Conservation (phyloP, 1,140 invertebrate genomes). For the Platyscapa corneri region DNA sequence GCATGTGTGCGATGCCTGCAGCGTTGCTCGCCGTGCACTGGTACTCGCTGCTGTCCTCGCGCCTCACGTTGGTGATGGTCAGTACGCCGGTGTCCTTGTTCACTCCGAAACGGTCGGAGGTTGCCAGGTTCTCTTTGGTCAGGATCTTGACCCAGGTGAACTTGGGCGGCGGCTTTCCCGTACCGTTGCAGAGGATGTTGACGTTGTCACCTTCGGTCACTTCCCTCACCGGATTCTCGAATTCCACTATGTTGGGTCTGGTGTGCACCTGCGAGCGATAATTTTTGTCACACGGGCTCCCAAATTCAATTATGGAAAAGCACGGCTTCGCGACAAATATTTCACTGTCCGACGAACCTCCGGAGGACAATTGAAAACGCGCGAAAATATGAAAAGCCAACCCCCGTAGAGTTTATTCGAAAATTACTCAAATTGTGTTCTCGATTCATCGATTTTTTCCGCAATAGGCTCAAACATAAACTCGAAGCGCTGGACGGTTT, state of each 20-base stretch:
- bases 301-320: not conserved
- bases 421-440: no score
- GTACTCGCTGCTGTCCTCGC: constrained; percentile 86
- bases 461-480: no score
- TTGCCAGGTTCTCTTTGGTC: constrained; percentile 80
- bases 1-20: constrained; percentile 81
- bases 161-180: constrained; percentile 86
- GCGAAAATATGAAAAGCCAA: no score
- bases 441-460: no score
- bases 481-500: no score
- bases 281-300: not conserved
- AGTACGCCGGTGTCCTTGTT: constrained; percentile 81
- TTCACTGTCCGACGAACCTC: no score
- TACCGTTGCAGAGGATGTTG: constrained; percentile 83
- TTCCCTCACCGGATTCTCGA: constrained; percentile 74
- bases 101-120: constrained; percentile 83
- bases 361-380: no score
- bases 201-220: constrained; percentile 87
- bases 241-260: constrained; percentile 81
- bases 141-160: constrained; percentile 86
- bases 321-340: no score
- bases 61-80: constrained; percentile 84
- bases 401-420: no score
- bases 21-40: constrained; percentile 88
- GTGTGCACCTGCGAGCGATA: constrained; percentile 79